Base-by-base conservation (phyloP, 2,113 vertebrate species). In the Lasiurus borealis region DNA sequence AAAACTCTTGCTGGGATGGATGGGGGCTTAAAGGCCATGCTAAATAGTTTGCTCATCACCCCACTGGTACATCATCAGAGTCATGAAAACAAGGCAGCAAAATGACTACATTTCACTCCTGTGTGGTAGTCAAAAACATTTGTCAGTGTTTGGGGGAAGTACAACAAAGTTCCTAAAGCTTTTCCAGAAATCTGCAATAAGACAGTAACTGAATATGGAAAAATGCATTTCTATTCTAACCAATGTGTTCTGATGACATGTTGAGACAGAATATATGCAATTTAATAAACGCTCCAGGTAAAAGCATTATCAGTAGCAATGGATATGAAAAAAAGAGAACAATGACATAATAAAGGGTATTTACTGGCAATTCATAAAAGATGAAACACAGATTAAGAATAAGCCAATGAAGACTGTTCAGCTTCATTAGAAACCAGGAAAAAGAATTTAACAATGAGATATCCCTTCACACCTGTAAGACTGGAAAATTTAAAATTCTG, bases 221-320 rank as follows among this genome's bases (percentile, higher is more conserved):
- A 85, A 94, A 77, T 68, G 11, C 7, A 50, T 80, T 93, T 69
- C 82, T 66, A 52, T 76, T 75, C 64, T 50, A 85, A 93, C 34
- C 83, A 68, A 34, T 66, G 27, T 50, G 48, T 57, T 36, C n/a
- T 50, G 46, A 72, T 76, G 68, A 64, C 46, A 19, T n/a, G 36
- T 68, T 36, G 80, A 95, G 29, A 86, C 3, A n/a, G 48, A 81
- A 21, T 69, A 76, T 50, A 34, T 34, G 57, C 34, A 94, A 34
- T 19, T 71, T 34, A 62, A 8, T 7, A 71, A 40, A 84, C 34
- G 36, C 50, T 81, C 80, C 57, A 69, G 31, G 54, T 78, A 95
- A 76, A 85, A 88, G 3, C 81, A 13, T 71, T 88, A 91, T 54
- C 69, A 87, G 23, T 66, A 75, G 29, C 48, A 77, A 12, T 23